phyloP scores from a whole-genome alignment of 2,113 vertebrate genomes.

The Genyomyrus donnyi region DNA sequence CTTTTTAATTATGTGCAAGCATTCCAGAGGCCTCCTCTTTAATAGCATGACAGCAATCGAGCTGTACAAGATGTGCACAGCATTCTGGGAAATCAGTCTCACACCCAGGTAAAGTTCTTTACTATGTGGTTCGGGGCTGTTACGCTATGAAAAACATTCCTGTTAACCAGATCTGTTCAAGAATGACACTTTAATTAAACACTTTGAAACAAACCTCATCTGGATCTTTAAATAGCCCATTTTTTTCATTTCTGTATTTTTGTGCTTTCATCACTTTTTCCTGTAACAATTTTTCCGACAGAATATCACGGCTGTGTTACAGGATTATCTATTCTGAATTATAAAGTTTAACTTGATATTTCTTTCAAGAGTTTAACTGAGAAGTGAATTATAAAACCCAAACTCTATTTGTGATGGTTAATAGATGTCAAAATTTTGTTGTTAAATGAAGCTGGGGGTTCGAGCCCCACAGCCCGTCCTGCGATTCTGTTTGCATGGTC shows the following conservation, averaged over 20 bases:
- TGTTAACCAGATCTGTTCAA: background rate
- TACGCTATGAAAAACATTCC: background rate
- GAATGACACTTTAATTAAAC: constrained; percentile 2
- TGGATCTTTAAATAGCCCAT: background rate
- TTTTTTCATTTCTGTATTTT: background rate
- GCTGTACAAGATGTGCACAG: background rate
- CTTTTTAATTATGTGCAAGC: background rate
- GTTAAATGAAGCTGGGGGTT: background rate
- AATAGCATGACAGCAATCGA: background rate
- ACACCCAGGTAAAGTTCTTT: background rate
- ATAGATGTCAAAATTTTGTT: background rate
- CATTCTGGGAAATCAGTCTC: background rate
- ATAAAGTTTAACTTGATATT: background rate
- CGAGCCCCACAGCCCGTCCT: background rate
- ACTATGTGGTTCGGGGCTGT: background rate
- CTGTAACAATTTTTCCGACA: background rate
- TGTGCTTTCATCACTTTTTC: background rate
- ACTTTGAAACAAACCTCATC: background rate
- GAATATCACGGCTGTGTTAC: background rate
- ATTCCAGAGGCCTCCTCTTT: background rate
- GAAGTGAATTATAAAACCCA: background rate
- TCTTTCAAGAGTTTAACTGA: background rate
- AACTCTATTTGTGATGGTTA: background rate
- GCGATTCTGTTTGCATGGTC: background rate
- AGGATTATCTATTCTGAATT: background rate